Percentiles rank a stretch among this genome's conserved stretches.
phyloP scores from a whole-genome alignment of 2,113 vertebrate species.

The Puffinus mauretanicus region DNA sequence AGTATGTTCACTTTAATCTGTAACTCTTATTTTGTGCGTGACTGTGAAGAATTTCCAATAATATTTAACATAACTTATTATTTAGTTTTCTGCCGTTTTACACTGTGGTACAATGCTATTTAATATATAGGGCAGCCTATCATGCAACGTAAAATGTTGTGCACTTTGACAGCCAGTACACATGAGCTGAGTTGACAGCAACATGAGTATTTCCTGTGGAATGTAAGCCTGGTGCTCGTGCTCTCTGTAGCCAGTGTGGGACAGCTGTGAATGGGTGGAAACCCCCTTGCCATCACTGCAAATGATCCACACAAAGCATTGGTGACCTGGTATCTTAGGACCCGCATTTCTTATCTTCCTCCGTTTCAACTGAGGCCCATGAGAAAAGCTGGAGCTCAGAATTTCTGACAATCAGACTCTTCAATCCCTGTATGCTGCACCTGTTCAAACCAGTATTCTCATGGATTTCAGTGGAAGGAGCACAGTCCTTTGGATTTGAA shows the following conservation, averaged over 20 bases:
- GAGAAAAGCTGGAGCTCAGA: not conserved
- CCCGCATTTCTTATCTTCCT: not conserved
- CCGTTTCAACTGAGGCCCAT: not conserved
- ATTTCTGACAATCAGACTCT: not conserved
- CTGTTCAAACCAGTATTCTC: not conserved
- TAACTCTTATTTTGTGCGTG: not conserved
- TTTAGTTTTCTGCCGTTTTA: not conserved
- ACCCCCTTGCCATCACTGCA: not conserved
- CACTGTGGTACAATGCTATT: not conserved
- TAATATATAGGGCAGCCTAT: not conserved
- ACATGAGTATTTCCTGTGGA: not conserved
- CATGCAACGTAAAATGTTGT: not conserved
- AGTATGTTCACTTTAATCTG: not conserved
- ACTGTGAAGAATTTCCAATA: not conserved
- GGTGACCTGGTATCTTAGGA: not conserved
- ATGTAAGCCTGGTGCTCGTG: not conserved
- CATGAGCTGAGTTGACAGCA: not conserved
- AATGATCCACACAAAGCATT: not conserved
- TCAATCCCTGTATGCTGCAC: not conserved
- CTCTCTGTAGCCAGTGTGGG: not conserved
- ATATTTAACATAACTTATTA: not conserved
- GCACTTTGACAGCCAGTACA: not conserved
- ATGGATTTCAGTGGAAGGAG: not conserved
- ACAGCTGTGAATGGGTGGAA: not conserved
- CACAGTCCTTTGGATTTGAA: not conserved